phyloP scores from a whole-genome alignment of 1,140 invertebrate species.

The Dendroctonus valens region DNA sequence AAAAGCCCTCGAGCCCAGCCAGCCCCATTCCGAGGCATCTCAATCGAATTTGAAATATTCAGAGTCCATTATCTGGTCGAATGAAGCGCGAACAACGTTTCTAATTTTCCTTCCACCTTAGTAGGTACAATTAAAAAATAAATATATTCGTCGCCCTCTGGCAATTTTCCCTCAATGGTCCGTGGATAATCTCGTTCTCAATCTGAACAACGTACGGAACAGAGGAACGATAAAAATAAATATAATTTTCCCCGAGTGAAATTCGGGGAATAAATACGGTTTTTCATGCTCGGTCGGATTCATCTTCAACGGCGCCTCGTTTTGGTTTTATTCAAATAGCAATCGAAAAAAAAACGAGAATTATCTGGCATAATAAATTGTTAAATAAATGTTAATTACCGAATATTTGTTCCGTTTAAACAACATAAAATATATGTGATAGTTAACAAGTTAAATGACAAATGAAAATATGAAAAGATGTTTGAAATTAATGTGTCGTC shows the following conservation, averaged over 20 bases:
- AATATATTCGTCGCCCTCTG: constrained; percentile 34
- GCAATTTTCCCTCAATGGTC: constrained; percentile 39
- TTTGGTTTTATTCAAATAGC: too few relatives aligned
- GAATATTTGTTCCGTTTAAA: too few relatives aligned
- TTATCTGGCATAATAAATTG: too few relatives aligned
- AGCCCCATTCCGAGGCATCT: constrained; percentile 6
- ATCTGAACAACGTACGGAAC: constrained; percentile 36
- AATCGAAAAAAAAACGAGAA: too few relatives aligned
- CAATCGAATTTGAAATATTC: constrained; percentile 27
- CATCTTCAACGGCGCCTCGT: not conserved
- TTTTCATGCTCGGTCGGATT: constrained; percentile 22
- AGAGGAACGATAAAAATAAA: constrained; percentile 36
- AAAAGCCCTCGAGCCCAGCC: too few relatives aligned
- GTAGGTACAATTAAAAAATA: constrained; percentile 41
- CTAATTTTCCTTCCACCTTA: constrained; percentile 37
- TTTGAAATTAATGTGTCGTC: too few relatives aligned
- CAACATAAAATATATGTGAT: too few relatives aligned
- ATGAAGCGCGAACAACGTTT: constrained; percentile 31
- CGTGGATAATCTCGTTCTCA: constrained; percentile 39
- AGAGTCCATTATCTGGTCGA: constrained; percentile 28
- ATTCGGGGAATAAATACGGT: constrained; percentile 31
- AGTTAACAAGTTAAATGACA: too few relatives aligned
- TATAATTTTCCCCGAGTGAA: constrained; percentile 30
- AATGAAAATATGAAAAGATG: too few relatives aligned
- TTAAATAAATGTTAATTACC: too few relatives aligned